A percentile compares a stretch with the other conserved stretches of the same genome.
Conservation (phyloP, 2,797 vertebrate species). For the Sphenodon punctatus region DNA sequence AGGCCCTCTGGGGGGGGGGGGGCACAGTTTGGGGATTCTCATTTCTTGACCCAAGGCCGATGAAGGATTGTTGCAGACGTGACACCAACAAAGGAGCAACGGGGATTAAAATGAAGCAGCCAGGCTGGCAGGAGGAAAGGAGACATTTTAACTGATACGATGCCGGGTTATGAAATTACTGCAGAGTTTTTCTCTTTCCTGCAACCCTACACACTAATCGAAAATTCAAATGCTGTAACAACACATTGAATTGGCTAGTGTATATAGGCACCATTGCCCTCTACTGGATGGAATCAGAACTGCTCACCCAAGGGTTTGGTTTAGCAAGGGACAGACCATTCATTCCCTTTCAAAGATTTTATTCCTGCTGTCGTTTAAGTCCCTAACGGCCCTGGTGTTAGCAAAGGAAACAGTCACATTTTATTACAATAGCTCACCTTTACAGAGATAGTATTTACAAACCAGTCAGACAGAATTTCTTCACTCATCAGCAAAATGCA, state of each 20-base stretch:
- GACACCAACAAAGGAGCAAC: not conserved
- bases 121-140: fast-evolving
- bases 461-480: not conserved
- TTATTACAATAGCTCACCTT: no score
- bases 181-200: not conserved
- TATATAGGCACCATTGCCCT: slow-evolving; percentile 48
- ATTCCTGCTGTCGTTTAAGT: no score
- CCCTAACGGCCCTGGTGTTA: no score
- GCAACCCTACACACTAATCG: not conserved
- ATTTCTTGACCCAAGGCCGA: not conserved
- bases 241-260: not conserved
- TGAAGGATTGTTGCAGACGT: fast-evolving
- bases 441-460: not conserved
- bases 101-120: not conserved
- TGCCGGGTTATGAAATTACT: not conserved
- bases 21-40: not conserved
- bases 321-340: not conserved
- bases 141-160: not conserved
- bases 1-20: fast-evolving
- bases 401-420: no score
- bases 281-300: slow-evolving; percentile 62
- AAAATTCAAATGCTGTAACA: not conserved
- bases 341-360: no score
- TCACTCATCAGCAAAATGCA: fast-evolving
- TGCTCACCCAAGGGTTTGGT: not conserved